Evolutionary conservation across 2,797 vertebrate species (phyloP).

Genomic region (Manis pentadactyla): DNA sequence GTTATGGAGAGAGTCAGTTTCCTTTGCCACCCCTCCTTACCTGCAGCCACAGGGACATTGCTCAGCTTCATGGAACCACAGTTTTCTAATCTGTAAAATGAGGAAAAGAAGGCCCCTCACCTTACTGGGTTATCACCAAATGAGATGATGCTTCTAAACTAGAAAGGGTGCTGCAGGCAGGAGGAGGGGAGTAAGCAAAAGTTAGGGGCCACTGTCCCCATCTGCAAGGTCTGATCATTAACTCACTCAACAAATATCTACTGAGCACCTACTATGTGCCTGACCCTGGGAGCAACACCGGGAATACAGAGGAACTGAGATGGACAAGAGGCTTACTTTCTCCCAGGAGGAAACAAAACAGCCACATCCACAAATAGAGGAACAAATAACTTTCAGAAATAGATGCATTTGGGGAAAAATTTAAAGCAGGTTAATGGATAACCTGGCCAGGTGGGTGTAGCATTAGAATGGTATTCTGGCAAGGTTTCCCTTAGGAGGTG

Average conservation of each 20-base stretch:
- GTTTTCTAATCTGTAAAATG: background rate
- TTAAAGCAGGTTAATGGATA: background rate
- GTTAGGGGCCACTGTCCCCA: background rate
- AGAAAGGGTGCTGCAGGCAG: background rate
- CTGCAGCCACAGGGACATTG: background rate
- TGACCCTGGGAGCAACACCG: background rate
- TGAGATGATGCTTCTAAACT: no score
- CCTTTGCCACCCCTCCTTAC: background rate
- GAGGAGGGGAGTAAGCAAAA: background rate
- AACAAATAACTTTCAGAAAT: no score
- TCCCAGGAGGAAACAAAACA: background rate
- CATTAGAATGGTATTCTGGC: background rate
- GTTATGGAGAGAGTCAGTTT: background rate
- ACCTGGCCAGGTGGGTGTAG: background rate
- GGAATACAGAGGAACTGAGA: background rate
- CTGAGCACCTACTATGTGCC: background rate
- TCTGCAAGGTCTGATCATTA: background rate
- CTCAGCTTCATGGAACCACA: background rate
- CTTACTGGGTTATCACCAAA: background rate
- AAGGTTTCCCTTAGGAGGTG: background rate
- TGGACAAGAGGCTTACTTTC: no score
- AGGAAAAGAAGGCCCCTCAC: fast-evolving
- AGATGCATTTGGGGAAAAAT: background rate
- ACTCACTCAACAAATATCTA: background rate
- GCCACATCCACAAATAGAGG: no score